phyloP scores from a whole-genome alignment of 2,888 invertebrate genomes.

The Limnephilus lunatus region DNA sequence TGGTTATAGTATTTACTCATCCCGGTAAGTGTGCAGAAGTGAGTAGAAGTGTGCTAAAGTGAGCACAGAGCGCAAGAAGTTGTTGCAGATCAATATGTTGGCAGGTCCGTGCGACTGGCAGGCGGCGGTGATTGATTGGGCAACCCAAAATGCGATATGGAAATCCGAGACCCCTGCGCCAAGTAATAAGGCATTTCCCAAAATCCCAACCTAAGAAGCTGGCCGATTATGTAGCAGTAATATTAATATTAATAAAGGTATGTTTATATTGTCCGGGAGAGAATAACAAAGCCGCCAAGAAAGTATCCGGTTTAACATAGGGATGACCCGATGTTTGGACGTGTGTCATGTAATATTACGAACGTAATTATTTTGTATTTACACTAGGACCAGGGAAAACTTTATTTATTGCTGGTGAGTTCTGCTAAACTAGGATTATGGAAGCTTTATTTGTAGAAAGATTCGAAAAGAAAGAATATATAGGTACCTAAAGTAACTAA shows the following conservation, averaged over 20 bases:
- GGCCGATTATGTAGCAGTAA: background rate
- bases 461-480: no score
- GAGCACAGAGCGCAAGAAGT: background rate
- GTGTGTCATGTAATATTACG: background rate
- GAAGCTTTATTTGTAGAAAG: background rate
- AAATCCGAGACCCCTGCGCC: background rate
- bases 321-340: background rate
- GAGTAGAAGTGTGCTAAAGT: background rate
- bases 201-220: background rate
- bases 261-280: background rate
- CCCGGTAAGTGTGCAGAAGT: background rate
- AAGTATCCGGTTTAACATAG: background rate
- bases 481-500: no score
- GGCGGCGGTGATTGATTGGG: constrained; percentile 25
- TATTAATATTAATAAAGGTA: background rate
- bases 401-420: background rate
- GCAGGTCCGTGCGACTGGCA: constrained; percentile 17
- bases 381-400: background rate
- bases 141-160: background rate
- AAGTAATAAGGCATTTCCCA: background rate
- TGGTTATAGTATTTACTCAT: no score
- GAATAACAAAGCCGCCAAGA: background rate
- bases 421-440: background rate
- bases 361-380: background rate
- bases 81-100: constrained; percentile 7